Evolutionary conservation across 23 tunicate genomes (phyloP), one percentile per base, ranked within the genome.

Genomic region (Clavelina lepadiformis): DNA sequence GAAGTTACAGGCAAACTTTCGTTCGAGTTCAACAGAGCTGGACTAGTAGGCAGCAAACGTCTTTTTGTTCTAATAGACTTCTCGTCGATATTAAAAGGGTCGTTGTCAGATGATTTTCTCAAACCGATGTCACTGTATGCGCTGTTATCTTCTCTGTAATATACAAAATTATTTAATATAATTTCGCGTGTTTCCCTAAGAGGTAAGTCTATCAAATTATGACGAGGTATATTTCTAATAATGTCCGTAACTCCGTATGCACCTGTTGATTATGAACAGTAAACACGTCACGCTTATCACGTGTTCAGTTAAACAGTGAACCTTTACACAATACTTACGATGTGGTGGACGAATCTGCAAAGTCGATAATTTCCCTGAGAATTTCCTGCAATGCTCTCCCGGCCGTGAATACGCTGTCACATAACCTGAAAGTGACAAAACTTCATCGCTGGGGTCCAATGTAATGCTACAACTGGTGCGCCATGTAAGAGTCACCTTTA

Each of bases 41-140:
- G 79, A 73, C 79, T 59, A 44, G 67, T 73, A 19, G 79, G 79
- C n/a, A 73, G 29, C 27, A 73, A 41, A 1, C 68, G 57, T 25
- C 4, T 36, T 35, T n/a, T n/a, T n/a, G n/a, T n/a, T n/a, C n/a
- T n/a, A n/a, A n/a, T n/a, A 13, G 19, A 28, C 15, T 41, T 41
- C 13, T 8, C 13, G 49, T 8, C 11, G 49, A 41, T 41, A 8
- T 41, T 41, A 41, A 41, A 41, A 41, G 49, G 13, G 49, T n/a
- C n/a, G n/a, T n/a, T n/a, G n/a, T n/a, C 0, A 38, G 46, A 11
- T 35, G 25, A 0, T 20, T 27, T 64, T 28, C 24, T 15, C 36
- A 36, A 35, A 35, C 57, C 30, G 36, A 23, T 25, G 22, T 20
- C 31, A 64, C 30, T 30, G 47, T 35, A 35, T 64, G 30, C 19